These are phyloP conservation scores for Sparidentex hasta DNA, from an alignment of 2,797 vertebrate species.

Conservation along the genomic window DNA sequence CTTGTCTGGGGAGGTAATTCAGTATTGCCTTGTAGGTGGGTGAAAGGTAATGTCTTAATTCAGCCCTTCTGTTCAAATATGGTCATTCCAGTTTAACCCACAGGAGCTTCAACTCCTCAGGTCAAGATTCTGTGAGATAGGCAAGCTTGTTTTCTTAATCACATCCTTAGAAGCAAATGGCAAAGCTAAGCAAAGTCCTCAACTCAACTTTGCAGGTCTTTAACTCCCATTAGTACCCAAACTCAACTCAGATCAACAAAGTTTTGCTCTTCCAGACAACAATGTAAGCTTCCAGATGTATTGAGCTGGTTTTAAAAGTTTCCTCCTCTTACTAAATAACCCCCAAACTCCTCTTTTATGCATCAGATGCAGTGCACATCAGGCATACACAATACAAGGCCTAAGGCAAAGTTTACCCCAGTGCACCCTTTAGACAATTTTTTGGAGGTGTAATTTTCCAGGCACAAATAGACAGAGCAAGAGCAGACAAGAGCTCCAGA, in stretches of 20 bases:
- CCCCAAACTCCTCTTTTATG: constrained; percentile 6
- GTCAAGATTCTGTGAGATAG: too few relatives aligned
- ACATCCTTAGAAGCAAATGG: too few relatives aligned
- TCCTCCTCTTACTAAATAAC: constrained; percentile 8
- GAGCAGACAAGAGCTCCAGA: constrained; percentile 52
- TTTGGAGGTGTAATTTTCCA: constrained; percentile 25
- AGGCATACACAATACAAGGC: background rate
- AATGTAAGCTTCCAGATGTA: constrained; percentile 10
- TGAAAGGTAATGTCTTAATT: too few relatives aligned
- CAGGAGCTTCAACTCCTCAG: too few relatives aligned
- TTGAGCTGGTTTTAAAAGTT: constrained; percentile 13
- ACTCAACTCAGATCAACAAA: constrained; percentile 2
- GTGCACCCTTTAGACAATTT: constrained; percentile 23
- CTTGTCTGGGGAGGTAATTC: too few relatives aligned
- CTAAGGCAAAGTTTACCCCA: background rate
- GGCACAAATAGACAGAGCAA: constrained; percentile 46
- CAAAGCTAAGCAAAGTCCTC: too few relatives aligned
- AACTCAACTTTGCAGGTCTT: too few relatives aligned
- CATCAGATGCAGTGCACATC: constrained; percentile 22
- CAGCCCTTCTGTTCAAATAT: too few relatives aligned
- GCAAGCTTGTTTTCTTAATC: too few relatives aligned
- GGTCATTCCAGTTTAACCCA: too few relatives aligned
- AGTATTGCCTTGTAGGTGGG: too few relatives aligned
- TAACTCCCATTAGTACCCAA: too few relatives aligned
- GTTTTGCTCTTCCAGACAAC: constrained; percentile 22